Evolutionary conservation across 2,113 vertebrate species (phyloP), one percentile per base, ranked within the genome.

Genomic region (Oreochromis tanganicae): DNA sequence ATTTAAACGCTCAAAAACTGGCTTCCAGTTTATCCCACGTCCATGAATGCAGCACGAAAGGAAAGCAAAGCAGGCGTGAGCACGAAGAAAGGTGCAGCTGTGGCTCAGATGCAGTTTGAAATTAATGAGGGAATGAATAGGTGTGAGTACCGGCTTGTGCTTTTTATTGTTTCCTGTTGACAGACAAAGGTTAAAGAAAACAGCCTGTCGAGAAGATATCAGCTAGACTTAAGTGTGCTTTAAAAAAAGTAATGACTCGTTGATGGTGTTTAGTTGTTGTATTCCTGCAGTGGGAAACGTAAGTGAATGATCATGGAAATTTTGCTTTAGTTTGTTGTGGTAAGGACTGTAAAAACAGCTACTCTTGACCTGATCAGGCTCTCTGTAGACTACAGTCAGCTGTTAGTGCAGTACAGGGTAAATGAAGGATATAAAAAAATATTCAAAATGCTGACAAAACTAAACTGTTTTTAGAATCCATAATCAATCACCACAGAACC

Each of bases 61-160:
- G 5, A 86, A 68, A 54, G 59, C 80, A 59, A n/a, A 86, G 83
- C 85, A 89, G 81, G 7, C 14, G 5, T 85, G 90, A 88, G 3
- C 14, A 6, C 14, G 38, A n/a, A 79, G 24, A 84, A 82, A 16
- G 21, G 1, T 16, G 36, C 5, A 50, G 43, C 63, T 81, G 81
- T 71, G 71, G 16, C 71, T 50, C 46, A 78, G 46, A 78, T 32
- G 1, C 27, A 50, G 71, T 78, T 78, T 50, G 56, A 52, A 85
- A 87, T 90, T 54, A 4, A 43, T 85, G 59, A 48, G 2, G 41
- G 29, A 81, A 5, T 4, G 4, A 50, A 59, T 43, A 81, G 66
- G 50, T 50, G 46, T 24, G 34, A 56, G 50, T 21, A 41, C 68
- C 36, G 0, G 59, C 46, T 63, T 82, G 63, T 34, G 80, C 38